Base-by-base conservation (phyloP, 2,113 vertebrate species). In the Chaetodon trifascialis region DNA sequence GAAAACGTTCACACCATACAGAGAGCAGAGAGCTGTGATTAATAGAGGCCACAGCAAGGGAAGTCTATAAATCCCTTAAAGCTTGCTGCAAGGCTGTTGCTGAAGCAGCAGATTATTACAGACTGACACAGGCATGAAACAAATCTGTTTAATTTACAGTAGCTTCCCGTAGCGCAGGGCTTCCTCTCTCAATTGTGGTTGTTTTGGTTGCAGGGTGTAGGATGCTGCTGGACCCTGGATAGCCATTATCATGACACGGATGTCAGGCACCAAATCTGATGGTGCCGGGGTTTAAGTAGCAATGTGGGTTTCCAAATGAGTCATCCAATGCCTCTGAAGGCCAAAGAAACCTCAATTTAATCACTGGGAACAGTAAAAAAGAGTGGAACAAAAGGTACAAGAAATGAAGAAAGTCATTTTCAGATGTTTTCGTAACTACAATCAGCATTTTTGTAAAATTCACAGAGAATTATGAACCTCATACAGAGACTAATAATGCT, bases 11-110 rank as follows among this genome's bases (percentile, higher is more conserved):
- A 38, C 75, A 74, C 60, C 54, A 75, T 46, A 40, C 67, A 52
- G 38, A 75, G 60, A 73, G 66, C 55, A 23, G 69, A 67, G 73
- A 36, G 46, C 58, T 68, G 73, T 82, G 89, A 95, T 91, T 94
- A 93, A 84, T 70, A 46, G 60, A 82, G 62, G 59, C 79, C 76
- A 58, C 85, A 73, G 64, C 49, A 44, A 79, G 63, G 83, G 49
- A 80, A 85, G 83, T 55, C 76, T 74, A 72, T 80, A 92, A 94
- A 92, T 90, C 94, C 91, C 62, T 85, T 84, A 82, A 86, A 92
- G 88, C 91, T 91, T 21, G 21, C 64, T 59, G 73, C 81, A 62
- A 72, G 82, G 11, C 89, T 90, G 34, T 77, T 79, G 60, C 34
- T 52, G 55, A 59, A 87, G 74, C 76, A 69, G 71, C 78, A 88